Conservation (phyloP, 2,113 vertebrate species). For the Proteles cristata region DNA sequence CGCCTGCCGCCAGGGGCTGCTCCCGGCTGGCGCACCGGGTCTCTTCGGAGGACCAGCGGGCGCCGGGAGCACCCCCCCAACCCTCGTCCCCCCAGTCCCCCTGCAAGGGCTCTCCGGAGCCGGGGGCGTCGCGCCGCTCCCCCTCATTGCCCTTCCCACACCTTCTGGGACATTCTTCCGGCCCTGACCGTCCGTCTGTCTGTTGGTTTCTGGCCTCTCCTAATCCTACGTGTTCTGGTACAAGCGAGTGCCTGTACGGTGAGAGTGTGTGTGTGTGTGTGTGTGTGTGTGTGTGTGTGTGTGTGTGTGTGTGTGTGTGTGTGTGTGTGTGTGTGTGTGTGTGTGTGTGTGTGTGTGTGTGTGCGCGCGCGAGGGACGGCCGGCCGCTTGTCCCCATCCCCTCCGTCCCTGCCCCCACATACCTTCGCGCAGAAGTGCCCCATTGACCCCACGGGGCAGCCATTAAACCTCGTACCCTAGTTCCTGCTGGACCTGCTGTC, state of each 20-base stretch:
- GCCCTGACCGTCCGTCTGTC: background rate
- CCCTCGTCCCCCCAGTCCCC: fast-evolving
- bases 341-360: too few species aligned
- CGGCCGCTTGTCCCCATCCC: background rate
- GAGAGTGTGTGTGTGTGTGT: fast-evolving
- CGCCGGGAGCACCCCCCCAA: background rate
- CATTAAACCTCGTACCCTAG: background rate
- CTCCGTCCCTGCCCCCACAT: too few species aligned
- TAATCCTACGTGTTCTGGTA: background rate
- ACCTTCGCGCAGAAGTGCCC: background rate
- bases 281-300: too few species aligned
- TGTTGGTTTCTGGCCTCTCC: background rate
- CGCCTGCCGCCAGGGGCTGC: background rate
- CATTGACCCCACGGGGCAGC: background rate
- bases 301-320: too few species aligned
- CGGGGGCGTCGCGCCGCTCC: background rate
- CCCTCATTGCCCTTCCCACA: background rate
- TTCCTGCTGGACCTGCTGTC: background rate
- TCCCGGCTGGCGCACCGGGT: too few species aligned
- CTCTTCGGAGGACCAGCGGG: background rate
- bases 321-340: too few species aligned
- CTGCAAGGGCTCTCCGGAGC: background rate
- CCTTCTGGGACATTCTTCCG: background rate
- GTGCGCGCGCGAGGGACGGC: background rate
- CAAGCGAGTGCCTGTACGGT: background rate